Evolutionary conservation across 2,888 invertebrate species (phyloP).

Genomic region (Herminia tarsipennalis): DNA sequence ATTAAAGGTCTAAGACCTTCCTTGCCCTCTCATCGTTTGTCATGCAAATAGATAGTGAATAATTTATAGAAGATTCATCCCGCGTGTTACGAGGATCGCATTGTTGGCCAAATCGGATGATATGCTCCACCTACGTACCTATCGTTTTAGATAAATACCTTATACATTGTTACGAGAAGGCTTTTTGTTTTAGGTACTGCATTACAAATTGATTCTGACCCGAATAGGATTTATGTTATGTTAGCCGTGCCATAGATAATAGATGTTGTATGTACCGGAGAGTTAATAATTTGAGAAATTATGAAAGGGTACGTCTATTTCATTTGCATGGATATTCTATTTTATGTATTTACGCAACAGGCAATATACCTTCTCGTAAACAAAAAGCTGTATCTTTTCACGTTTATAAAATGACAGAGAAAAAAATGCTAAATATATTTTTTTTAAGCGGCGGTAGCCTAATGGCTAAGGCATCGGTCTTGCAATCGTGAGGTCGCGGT

Average conservation of each 20-base stretch:
- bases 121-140: constrained; percentile 41
- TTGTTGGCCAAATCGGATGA: constrained; percentile 64
- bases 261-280: not conserved
- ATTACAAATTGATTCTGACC: not conserved
- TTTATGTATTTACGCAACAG: no score
- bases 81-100: constrained; percentile 65
- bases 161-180: constrained; percentile 33
- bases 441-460: no score
- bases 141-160: constrained; percentile 36
- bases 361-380: no score
- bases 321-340: no score
- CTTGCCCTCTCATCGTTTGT: constrained; percentile 73
- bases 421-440: no score
- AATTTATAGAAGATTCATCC: constrained; percentile 78
- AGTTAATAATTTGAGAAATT: no score
- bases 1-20: constrained; percentile 76
- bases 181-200: constrained; percentile 30
- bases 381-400: no score
- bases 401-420: no score
- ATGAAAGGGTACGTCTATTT: no score
- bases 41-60: constrained; percentile 82
- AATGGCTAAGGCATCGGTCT: no score
- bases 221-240: not conserved
- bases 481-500: no score
- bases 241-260: not conserved